Base-by-base conservation (phyloP, 2,888 invertebrate species). In the Hymenopus coronatus region DNA sequence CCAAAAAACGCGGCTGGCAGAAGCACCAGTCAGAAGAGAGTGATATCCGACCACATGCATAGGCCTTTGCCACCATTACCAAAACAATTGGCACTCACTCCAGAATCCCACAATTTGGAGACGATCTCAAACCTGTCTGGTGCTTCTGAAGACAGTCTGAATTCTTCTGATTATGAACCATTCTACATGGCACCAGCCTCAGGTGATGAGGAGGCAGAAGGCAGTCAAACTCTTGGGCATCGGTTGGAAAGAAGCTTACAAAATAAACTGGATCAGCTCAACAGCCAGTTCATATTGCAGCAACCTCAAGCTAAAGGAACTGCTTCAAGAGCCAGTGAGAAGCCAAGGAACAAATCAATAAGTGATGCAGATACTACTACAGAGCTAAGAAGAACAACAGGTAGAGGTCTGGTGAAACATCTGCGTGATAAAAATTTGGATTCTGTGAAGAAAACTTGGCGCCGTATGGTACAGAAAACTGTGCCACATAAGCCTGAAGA, bases 401-500 rank as follows among this genome's bases (percentile, higher is more conserved):
- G 81, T 6, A 89, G 88, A 28, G 90, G 91, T 81, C 86, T 91
- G 20, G 89, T 91, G 84, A 90, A 91, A 28, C 91, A 91, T 30
- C 89, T 91, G 81, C 91, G 90, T 70, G 91, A 92, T 88, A 91
- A 91, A 85, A 91, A 91, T 8, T 91, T 90, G 20, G 91, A 91
- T 81, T 90, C 91, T n/a, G 91, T 92, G n/a, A 92, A 92, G 90
- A 92, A 92, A 90, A 91, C 92, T 0, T 92, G 92, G 92, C 91
- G 92, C 85, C 91, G 92, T 88, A 90, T 92, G 15, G 90, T 92
- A n/a, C 91, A 91, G 46, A 91, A 91, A 85, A 93, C 27, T 92
- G 93, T 90, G 93, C 93, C 91, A 93, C 94, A 91, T 93, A 94
- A 92, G 91, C 94, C 96, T 87, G 95, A 96, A 92, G 98, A 98